Conservation (phyloP, 2,888 invertebrate genomes). For the Agrochola macilenta region DNA sequence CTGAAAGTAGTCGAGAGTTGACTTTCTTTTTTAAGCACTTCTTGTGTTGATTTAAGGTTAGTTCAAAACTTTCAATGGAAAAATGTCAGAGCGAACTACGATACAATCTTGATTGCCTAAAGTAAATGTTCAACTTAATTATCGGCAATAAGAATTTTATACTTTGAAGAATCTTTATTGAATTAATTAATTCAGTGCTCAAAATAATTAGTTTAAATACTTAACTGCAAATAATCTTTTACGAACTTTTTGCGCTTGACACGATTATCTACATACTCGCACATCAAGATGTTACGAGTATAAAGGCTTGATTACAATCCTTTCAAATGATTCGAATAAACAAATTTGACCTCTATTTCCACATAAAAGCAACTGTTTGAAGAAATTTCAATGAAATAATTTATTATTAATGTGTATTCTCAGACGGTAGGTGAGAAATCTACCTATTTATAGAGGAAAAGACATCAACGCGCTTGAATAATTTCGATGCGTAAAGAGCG, state of each 20-base stretch:
- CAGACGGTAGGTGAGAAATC: conserved; percentile 1
- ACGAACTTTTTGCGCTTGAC: conserved; percentile 8
- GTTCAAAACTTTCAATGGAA: not conserved
- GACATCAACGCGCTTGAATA: conserved; percentile 54
- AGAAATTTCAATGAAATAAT: conserved; percentile 19
- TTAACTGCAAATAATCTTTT: conserved; percentile 23
- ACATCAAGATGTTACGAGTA: conserved; percentile 23
- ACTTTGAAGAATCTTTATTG: not conserved
- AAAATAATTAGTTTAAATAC: conserved; percentile 34
- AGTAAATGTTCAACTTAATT: not conserved
- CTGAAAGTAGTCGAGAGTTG: not conserved
- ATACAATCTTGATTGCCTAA: conserved; percentile 2
- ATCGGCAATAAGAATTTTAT: not conserved
- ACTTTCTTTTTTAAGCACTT: not conserved
- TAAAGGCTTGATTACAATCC: conserved; percentile 23
- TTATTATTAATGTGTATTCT: conserved; percentile 12
- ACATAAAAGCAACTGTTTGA: conserved; percentile 9
- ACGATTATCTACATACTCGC: conserved; percentile 32
- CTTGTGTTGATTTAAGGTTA: not conserved
- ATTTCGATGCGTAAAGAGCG: not conserved
- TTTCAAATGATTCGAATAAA: conserved; percentile 27
- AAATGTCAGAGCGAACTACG: not conserved
- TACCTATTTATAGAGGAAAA: conserved; percentile 32
- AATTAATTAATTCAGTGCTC: conserved; percentile 19
- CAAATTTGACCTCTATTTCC: conserved; percentile 13